A percentile compares a stretch with the other conserved stretches of the same genome.
Evolutionary conservation across 37 sponge, comb jelly and placozoan genomes (phyloP).

Genomic region (Cladorhizidae sp.): DNA sequence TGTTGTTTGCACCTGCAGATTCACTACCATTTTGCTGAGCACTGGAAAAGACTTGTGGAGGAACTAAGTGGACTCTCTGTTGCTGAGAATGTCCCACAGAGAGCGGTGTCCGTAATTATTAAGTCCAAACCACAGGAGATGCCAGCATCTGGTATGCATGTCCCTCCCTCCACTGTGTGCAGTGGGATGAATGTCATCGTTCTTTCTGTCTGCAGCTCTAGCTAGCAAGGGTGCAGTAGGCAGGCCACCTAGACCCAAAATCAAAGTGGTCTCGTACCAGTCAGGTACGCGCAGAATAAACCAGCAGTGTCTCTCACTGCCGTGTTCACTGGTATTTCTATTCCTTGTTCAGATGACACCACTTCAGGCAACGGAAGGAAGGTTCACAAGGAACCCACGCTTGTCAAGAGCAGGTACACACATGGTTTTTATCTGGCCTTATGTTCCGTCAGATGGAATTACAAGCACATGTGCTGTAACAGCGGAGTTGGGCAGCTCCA

Average conservation of each 20-base stretch:
- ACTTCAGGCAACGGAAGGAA: no score
- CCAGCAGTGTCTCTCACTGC: no score
- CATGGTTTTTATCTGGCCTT: no score
- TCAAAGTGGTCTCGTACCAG: not conserved
- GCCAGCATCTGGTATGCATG: not conserved
- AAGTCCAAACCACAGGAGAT: not conserved
- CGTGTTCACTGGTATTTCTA: no score
- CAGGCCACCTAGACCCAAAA: not conserved
- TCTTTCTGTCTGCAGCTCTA: not conserved
- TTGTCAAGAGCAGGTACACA: no score
- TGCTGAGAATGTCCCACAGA: conserved; percentile 1
- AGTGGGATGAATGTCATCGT: not conserved
- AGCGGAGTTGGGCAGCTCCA: no score
- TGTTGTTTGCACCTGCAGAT: conserved; percentile 7
- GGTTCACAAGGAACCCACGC: no score
- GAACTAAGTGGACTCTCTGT: conserved; percentile 8
- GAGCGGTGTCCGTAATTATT: not conserved
- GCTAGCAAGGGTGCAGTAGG: not conserved
- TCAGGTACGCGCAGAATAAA: no score
- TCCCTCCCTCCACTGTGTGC: no score
- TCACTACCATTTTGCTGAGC: conserved; percentile 50
- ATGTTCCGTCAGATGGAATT: no score
- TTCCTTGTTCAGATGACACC: no score
- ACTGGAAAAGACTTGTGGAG: conserved; percentile 14
- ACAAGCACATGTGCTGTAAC: no score